Conservation (phyloP, 2,888 invertebrate species). For the Cataglyphis rosenhaueri region DNA sequence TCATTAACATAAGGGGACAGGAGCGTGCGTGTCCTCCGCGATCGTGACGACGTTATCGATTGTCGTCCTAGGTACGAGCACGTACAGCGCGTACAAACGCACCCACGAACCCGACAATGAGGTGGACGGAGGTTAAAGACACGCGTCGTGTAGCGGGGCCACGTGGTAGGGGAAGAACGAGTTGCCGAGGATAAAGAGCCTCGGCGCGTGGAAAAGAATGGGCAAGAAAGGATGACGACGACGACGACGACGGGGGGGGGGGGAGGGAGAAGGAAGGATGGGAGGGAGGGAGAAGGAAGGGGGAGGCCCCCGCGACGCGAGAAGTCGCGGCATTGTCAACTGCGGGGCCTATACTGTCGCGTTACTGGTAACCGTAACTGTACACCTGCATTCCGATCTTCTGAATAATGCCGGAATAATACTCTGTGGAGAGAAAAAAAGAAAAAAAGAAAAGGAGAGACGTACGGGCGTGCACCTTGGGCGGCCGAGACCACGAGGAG, state of each 20-base stretch:
- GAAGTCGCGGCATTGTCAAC: constrained; percentile 73
- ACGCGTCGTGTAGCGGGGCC: constrained; percentile 65
- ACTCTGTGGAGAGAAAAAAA: constrained; percentile 58
- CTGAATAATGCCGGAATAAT: constrained; percentile 78
- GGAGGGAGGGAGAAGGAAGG: too few species aligned
- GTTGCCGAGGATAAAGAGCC: constrained; percentile 63
- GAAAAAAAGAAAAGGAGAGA: constrained; percentile 52
- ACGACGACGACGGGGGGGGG: constrained; percentile 18
- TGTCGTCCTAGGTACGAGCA: constrained; percentile 69
- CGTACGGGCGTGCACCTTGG: constrained; percentile 33
- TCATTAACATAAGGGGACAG: constrained; percentile 83
- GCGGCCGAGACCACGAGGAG: constrained; percentile 24
- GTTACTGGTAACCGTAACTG: constrained; percentile 80
- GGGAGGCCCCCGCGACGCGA: constrained; percentile 48
- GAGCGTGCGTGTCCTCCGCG: constrained; percentile 80
- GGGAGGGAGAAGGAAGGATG: too few species aligned
- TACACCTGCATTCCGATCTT: constrained; percentile 82
- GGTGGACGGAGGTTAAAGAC: constrained; percentile 74
- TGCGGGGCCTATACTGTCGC: constrained; percentile 68
- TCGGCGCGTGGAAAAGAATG: constrained; percentile 67
- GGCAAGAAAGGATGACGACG: constrained; percentile 62
- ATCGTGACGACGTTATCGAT: constrained; percentile 84
- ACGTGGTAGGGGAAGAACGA: constrained; percentile 12
- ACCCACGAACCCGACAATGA: constrained; percentile 68
- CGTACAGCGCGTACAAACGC: constrained; percentile 69